Conservation (phyloP, 2,888 invertebrate genomes). For the Latheticus oryzae region DNA sequence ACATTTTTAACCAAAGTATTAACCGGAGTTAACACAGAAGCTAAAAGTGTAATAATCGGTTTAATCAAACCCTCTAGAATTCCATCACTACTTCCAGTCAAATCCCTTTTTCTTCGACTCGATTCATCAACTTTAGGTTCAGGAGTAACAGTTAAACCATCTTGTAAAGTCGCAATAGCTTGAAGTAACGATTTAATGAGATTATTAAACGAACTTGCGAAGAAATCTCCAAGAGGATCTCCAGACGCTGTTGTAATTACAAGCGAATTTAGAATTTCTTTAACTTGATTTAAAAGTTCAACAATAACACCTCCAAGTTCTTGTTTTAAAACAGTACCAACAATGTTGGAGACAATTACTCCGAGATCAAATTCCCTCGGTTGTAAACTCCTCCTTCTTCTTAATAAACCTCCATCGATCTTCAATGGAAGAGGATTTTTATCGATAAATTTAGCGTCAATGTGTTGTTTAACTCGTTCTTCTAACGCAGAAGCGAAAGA, state of each 20-base stretch:
- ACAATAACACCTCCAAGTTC: background rate
- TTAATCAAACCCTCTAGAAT: background rate
- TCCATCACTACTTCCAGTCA: background rate
- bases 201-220: background rate
- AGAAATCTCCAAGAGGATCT: background rate
- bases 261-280: background rate
- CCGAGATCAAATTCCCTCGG: background rate
- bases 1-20: conserved; percentile 7
- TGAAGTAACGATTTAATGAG: background rate
- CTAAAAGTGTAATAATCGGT: background rate
- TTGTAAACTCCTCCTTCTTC: conserved; percentile 1
- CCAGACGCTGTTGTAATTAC: background rate
- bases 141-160: background rate
- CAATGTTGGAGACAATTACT: background rate
- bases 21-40: conserved; percentile 4
- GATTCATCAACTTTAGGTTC: background rate
- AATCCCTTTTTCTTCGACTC: background rate
- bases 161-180: background rate
- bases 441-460: too few species aligned
- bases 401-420: background rate
- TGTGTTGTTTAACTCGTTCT: too few species aligned
- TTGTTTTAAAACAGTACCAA: background rate
- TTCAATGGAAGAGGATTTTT: background rate
- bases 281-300: background rate
- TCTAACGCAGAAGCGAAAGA: background rate